phyloP scores from a whole-genome alignment of 2,888 invertebrate genomes.

The Pammene fasciana region DNA sequence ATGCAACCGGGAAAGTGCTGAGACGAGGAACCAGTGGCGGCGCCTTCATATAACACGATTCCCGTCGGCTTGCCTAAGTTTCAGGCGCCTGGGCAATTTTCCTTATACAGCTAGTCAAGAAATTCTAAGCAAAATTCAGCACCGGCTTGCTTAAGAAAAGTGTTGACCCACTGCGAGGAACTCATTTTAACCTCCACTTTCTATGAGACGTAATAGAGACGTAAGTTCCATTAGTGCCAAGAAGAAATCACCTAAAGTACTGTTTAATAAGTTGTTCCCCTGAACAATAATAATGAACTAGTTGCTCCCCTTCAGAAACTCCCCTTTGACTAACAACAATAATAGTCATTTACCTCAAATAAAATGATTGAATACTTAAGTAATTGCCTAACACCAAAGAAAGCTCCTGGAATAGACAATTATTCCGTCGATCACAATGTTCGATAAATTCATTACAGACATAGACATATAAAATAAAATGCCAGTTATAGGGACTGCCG shows the following conservation, averaged over 20 bases:
- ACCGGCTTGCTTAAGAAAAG: too few species aligned
- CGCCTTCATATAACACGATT: too few species aligned
- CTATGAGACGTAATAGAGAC: neutral
- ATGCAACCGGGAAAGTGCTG: too few species aligned
- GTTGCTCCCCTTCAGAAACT: neutral
- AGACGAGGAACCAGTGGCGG: too few species aligned
- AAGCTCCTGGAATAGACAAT: neutral
- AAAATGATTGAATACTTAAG: neutral
- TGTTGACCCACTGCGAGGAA: too few species aligned
- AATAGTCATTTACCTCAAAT: neutral
- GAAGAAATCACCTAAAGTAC: neutral
- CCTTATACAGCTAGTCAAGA: too few species aligned
- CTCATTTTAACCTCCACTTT: neutral
- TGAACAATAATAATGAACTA: neutral
- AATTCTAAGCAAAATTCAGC: too few species aligned
- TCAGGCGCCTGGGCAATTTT: too few species aligned
- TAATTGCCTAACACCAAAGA: neutral
- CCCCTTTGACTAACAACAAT: neutral
- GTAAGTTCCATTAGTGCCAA: neutral
- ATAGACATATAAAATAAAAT: too few species aligned
- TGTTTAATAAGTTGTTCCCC: neutral
- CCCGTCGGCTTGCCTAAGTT: too few species aligned
- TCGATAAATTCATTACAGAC: too few species aligned
- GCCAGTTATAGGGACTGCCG: too few species aligned
- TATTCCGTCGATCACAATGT: neutral